A percentile compares a stretch with the other conserved stretches of the same genome.
phyloP scores from a whole-genome alignment of 2,113 vertebrate genomes.

The Pithys albifrons region DNA sequence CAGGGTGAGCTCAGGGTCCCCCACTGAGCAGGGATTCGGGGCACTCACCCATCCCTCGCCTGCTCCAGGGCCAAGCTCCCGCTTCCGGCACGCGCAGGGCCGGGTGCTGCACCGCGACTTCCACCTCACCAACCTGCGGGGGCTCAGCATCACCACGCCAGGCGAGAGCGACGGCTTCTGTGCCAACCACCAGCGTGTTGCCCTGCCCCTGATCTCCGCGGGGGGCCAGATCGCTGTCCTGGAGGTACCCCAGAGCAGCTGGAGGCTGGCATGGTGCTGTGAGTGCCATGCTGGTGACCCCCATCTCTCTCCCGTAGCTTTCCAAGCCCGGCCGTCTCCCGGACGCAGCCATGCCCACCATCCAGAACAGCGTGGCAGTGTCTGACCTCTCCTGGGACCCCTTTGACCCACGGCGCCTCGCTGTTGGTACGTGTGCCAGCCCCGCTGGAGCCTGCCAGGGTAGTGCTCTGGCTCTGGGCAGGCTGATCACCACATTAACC shows the following conservation, averaged over 20 bases:
- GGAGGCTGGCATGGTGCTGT: rapidly evolving
- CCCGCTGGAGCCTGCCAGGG: conserved; percentile 24
- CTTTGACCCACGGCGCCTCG: conserved; percentile 81
- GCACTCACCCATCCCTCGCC: rapidly evolving
- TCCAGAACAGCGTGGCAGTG: conserved; percentile 87
- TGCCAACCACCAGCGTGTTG: conserved; percentile 80
- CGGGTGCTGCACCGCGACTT: conserved; percentile 85
- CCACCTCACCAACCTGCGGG: conserved; percentile 92
- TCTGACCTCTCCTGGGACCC: conserved; percentile 92
- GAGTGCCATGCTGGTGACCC: rapidly evolving
- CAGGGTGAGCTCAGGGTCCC: rapidly evolving
- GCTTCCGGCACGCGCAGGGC: conserved; percentile 90
- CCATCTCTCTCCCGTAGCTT: conserved; percentile 66
- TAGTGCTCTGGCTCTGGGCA: rapidly evolving
- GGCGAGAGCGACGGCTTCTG: conserved; percentile 94
- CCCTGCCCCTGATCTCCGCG: conserved; percentile 86
- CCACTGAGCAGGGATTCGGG: rapidly evolving
- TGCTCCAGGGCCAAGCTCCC: conserved; percentile 81
- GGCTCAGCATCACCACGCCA: conserved; percentile 91
- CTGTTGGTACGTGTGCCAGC: conserved; percentile 77
- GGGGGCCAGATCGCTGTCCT: conserved; percentile 92
- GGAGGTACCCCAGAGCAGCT: conserved; percentile 66
- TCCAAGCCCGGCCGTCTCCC: conserved; percentile 86
- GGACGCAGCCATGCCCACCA: conserved; percentile 81
- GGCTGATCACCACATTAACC: background rate